Conservation (phyloP, 2,113 vertebrate genomes). For the Scytalopus superciliaris region DNA sequence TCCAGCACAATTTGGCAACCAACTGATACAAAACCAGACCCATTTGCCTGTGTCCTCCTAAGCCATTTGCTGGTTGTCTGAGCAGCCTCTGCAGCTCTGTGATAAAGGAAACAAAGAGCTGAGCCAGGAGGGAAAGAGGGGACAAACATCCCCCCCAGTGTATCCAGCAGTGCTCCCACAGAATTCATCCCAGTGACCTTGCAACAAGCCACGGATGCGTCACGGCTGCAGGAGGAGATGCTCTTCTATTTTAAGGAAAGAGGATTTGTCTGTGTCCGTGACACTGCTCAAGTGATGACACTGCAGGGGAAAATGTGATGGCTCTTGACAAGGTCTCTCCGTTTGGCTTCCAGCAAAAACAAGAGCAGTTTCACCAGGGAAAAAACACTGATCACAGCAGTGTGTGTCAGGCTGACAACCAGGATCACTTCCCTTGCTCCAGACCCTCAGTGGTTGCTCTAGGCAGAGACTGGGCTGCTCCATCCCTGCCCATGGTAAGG, state of each 20-base stretch:
- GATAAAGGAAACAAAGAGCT: background rate
- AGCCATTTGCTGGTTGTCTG: background rate
- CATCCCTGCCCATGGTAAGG: background rate
- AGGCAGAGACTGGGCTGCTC: background rate
- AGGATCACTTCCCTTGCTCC: background rate
- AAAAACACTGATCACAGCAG: background rate
- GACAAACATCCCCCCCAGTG: rapidly evolving
- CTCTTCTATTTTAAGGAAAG: background rate
- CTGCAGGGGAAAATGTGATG: background rate
- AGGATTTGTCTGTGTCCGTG: background rate
- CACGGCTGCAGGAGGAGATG: background rate
- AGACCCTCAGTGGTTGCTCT: background rate
- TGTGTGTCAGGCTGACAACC: background rate
- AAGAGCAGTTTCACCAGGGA: background rate
- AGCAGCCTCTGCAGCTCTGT: background rate
- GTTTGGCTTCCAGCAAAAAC: background rate
- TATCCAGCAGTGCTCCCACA: background rate
- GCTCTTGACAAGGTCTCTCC: background rate
- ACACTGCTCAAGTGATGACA: background rate
- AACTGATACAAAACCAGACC: background rate
- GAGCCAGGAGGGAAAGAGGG: background rate
- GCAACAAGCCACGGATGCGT: rapidly evolving
- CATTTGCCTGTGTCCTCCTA: rapidly evolving
- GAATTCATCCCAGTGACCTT: background rate
- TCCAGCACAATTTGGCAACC: background rate